Percentiles rank a stretch among this genome's conserved stretches.
These are phyloP conservation scores for Hartigia nigra DNA, from an alignment of 2,888 invertebrate genomes.

Conservation along the genomic window DNA sequence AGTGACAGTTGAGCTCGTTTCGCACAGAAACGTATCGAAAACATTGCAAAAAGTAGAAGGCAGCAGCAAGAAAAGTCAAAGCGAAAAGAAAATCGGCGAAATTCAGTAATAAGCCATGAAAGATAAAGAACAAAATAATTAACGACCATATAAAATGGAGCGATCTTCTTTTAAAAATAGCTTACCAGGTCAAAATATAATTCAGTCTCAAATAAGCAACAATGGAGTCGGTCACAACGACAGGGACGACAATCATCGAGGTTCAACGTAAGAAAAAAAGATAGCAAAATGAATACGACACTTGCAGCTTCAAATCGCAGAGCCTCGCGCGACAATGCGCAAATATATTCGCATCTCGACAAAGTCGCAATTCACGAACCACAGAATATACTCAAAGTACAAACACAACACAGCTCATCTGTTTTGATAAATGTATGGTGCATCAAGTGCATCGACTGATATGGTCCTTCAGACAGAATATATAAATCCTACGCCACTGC, in stretches of 20 bases:
- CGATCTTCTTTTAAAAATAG: constrained; percentile 22
- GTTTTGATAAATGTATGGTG: constrained; percentile 33
- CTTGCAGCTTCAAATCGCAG: not conserved
- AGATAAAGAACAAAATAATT: not conserved
- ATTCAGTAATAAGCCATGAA: not conserved
- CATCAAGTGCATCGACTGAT: constrained; percentile 43
- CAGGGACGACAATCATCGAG: not conserved
- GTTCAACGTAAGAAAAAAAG: constrained; percentile 1
- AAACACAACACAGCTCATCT: constrained; percentile 17
- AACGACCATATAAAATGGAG: not conserved
- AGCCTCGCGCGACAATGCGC: not conserved
- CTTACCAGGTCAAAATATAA: constrained; percentile 29
- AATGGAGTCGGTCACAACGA: constrained; percentile 20
- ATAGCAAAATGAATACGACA: not conserved
- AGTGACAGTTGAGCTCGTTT: not conserved
- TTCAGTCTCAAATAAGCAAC: constrained; percentile 20
- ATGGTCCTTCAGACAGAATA: constrained; percentile 8
- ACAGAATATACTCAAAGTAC: not conserved
- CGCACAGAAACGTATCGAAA: not conserved
- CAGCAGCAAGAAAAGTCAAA: not conserved
- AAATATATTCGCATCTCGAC: not conserved
- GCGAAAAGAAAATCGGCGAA: not conserved
- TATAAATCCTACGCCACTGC: constrained; percentile 37
- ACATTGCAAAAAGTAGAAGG: not conserved
- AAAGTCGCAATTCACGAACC: not conserved